Base-by-base conservation (phyloP, 2,888 invertebrate species). In the Capitulum mitella region DNA sequence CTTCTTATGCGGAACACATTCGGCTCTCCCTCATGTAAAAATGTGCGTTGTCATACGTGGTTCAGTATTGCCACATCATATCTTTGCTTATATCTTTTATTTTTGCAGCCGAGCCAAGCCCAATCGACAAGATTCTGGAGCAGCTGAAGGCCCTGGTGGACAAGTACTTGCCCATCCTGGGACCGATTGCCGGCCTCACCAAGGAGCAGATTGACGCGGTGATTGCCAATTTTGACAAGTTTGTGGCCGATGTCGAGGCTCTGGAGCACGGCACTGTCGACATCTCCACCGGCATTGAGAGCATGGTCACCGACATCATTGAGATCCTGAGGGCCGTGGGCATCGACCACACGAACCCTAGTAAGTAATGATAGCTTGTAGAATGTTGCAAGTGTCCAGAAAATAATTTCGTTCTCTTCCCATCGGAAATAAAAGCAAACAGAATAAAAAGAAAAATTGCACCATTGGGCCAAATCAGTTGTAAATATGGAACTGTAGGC, bases 291-390 rank as follows among this genome's bases (percentile, higher is more conserved):
- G 70, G 70, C 37, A 14, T 70, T 6, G 70, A 70, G 40, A 14
- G 10, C 29, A 70, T 70, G 34, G 70, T 40, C 26, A 70, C 34
- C 37, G 70, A 70, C 70, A 16, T 70, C 29, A 37, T 70, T 34
- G 70, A 70, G 70, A 40, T 70, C 22, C 70, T 70, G 37, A 70
- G 22, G 70, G 70, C 37, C 22, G 37, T 70, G 22, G 70, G 70
- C 37, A 40, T 40, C 22, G 70, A 70, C 70, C 6, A 29, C 34
- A 70, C 37, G 19, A 1, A 22, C 22, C 70, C 70, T 22, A 70
- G 70, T 70, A 22, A 70, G 70, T 40, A 10, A 3, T 10, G 6
- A 43, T 12, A 43, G 12, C 43, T 43, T 43, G 6, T 43, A 8
- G 43, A 43, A 43, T 8, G 5, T 5, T 43, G 12, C 43, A 43